Conservation (phyloP, 2,797 vertebrate genomes). For the Nannoperca australis region DNA sequence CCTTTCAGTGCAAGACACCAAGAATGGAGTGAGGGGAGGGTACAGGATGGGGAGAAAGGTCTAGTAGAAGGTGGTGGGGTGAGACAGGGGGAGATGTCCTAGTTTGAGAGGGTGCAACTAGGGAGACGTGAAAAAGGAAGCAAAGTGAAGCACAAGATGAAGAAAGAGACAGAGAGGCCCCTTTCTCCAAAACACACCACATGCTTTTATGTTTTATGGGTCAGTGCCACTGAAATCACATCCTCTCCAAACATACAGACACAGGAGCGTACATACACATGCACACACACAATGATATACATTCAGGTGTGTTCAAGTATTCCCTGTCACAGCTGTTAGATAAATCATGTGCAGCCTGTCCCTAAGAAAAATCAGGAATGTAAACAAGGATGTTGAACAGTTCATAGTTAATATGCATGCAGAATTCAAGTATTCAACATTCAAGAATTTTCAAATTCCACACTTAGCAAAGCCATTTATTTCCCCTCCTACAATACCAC, state of each 20-base stretch:
- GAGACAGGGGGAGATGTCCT: slow-evolving; percentile 50
- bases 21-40: slow-evolving; percentile 49
- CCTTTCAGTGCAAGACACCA: slow-evolving; percentile 71
- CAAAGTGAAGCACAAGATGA: slow-evolving; percentile 48
- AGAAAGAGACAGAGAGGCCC: slow-evolving; percentile 70
- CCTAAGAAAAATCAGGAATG: slow-evolving; percentile 33
- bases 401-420: slow-evolving; percentile 24
- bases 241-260: slow-evolving; percentile 51
- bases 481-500: slow-evolving; percentile 17
- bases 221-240: slow-evolving; percentile 61
- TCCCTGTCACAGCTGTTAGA: neutral
- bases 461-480: slow-evolving; percentile 43
- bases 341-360: slow-evolving; percentile 16
- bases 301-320: slow-evolving; percentile 19
- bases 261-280: neutral
- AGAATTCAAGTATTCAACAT: slow-evolving; percentile 18
- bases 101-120: slow-evolving; percentile 66
- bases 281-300: slow-evolving; percentile 16
- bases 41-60: slow-evolving; percentile 50
- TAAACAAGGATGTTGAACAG: slow-evolving; percentile 19
- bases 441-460: slow-evolving; percentile 17
- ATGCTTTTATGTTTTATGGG: slow-evolving; percentile 72
- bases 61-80: slow-evolving; percentile 45
- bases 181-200: slow-evolving; percentile 66
- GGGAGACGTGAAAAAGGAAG: slow-evolving; percentile 47